phyloP scores from a whole-genome alignment of 2,113 vertebrate genomes.

The Oreocharis arfaki region DNA sequence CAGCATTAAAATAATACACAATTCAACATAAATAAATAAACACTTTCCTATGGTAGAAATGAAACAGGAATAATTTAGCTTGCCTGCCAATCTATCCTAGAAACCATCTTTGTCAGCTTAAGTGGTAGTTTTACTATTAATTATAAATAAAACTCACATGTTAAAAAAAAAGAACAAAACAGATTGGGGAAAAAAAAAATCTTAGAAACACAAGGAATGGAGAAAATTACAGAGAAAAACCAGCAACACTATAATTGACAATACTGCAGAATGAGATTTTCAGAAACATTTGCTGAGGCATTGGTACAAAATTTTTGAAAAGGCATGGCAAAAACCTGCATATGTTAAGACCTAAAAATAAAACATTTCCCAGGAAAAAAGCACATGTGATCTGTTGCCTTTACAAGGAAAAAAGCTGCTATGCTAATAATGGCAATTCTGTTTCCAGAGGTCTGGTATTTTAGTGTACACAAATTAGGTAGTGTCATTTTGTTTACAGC shows the following conservation, averaged over 20 bases:
- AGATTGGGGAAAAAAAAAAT: neutral
- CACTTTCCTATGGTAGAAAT: neutral
- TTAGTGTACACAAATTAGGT: neutral
- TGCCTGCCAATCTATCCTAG: neutral
- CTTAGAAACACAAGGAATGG: neutral
- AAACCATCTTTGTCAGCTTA: neutral
- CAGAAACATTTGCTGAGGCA: neutral
- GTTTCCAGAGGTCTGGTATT: neutral
- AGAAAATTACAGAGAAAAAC: neutral
- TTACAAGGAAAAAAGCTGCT: neutral
- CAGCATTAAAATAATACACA: neutral
- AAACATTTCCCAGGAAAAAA: neutral
- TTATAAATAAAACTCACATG: neutral
- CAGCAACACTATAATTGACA: neutral
- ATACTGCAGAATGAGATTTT: neutral
- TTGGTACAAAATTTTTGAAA: neutral
- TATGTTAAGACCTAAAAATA: conserved; percentile 17
- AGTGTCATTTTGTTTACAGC: neutral
- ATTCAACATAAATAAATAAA: neutral
- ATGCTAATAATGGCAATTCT: neutral
- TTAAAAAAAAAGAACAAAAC: neutral
- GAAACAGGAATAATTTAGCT: neutral
- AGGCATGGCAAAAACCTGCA: neutral
- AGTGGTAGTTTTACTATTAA: neutral
- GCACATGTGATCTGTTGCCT: neutral